Evolutionary conservation across 2,888 invertebrate genomes (phyloP).

Genomic region (Pollenia angustigena): DNA sequence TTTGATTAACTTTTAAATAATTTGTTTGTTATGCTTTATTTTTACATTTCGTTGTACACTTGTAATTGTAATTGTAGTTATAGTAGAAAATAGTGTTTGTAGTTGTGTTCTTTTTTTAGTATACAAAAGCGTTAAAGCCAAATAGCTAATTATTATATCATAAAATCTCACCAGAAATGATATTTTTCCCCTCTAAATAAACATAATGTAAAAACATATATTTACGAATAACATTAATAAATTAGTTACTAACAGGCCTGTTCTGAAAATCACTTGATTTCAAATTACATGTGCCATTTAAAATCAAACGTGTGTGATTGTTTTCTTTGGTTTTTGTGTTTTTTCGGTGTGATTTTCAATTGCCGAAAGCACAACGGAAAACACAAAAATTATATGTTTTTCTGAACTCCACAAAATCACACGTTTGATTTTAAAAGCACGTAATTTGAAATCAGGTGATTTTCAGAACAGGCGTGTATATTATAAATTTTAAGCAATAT

Average conservation of each 20-base stretch:
- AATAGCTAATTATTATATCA: conserved; percentile 53
- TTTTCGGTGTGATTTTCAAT: too few relatives aligned
- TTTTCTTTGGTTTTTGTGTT: too few relatives aligned
- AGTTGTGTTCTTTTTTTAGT: conserved; percentile 29
- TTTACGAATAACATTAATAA: conserved; percentile 1
- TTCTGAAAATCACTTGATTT: too few relatives aligned
- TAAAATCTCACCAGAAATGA: conserved; percentile 37
- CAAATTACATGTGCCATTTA: too few relatives aligned
- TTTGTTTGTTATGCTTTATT: background rate
- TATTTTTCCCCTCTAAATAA: conserved; percentile 42
- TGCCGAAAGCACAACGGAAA: too few relatives aligned
- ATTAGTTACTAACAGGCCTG: background rate
- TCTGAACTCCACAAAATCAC: too few relatives aligned
- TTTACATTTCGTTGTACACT: conserved; percentile 15
- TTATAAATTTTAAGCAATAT: conserved; percentile 60
- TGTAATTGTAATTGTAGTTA: conserved; percentile 32
- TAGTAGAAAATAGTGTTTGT: conserved; percentile 32
- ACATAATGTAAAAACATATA: conserved; percentile 13
- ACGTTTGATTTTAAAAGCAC: too few relatives aligned
- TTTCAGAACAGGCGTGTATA: background rate
- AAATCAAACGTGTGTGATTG: too few relatives aligned
- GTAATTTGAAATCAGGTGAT: too few relatives aligned
- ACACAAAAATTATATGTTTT: too few relatives aligned
- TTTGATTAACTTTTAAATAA: too few relatives aligned
- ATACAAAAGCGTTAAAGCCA: conserved; percentile 62